phyloP scores from a whole-genome alignment of 2,888 invertebrate genomes.

The Galeruca laticollis region DNA sequence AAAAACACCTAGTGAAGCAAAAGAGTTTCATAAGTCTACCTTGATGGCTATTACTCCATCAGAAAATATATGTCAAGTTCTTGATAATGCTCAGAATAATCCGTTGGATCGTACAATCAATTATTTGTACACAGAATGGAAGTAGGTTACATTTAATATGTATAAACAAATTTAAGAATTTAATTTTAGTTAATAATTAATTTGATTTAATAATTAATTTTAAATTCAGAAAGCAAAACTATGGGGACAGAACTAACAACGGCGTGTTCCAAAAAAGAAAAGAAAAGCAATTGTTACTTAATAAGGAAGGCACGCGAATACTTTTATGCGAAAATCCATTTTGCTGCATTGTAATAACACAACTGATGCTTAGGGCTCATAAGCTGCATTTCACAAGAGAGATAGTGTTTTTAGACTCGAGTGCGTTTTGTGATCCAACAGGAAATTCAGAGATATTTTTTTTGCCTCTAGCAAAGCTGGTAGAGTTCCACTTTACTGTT shows the following conservation, averaged over 20 bases:
- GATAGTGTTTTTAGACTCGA: constrained; percentile 30
- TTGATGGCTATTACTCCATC: constrained; percentile 27
- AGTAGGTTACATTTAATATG: too few species aligned
- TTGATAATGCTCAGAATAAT: constrained; percentile 29
- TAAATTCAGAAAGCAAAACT: background rate
- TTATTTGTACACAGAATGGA: too few species aligned
- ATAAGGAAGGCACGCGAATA: too few species aligned
- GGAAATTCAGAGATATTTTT: constrained; percentile 36
- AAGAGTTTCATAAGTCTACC: constrained; percentile 35
- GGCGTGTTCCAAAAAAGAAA: background rate
- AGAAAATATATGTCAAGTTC: constrained; percentile 7
- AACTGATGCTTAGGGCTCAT: constrained; percentile 32
- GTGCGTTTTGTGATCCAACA: constrained; percentile 41
- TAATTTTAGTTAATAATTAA: background rate
- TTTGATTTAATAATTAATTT: background rate
- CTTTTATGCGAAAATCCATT: too few species aligned
- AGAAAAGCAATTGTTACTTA: background rate
- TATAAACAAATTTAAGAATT: too few species aligned
- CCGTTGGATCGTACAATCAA: too few species aligned
- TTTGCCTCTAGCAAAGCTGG: constrained; percentile 39
- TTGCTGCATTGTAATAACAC: background rate
- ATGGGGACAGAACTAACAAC: too few species aligned
- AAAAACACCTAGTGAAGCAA: constrained; percentile 34
- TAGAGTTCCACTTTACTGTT: constrained; percentile 24
- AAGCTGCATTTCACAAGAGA: constrained; percentile 31